These are phyloP conservation scores for Pegoplata infirma DNA, from an alignment of 2,888 invertebrate species.

Conservation along the genomic window DNA sequence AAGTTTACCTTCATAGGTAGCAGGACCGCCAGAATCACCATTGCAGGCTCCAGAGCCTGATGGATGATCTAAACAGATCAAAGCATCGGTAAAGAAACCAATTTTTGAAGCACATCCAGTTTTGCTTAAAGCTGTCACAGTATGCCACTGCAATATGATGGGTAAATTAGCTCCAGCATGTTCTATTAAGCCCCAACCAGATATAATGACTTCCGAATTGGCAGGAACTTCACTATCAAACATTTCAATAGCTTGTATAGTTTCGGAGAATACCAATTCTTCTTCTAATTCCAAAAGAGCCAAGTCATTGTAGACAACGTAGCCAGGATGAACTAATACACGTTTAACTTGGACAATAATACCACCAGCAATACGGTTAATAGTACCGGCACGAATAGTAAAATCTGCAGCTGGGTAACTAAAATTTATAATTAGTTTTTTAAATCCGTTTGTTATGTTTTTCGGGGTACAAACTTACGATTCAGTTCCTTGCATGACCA, in stretches of 20 bases:
- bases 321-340: slow-evolving; percentile 65
- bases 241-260: slow-evolving; percentile 63
- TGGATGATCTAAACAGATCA: slow-evolving; percentile 60
- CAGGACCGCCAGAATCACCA: slow-evolving; percentile 71
- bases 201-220: slow-evolving; percentile 64
- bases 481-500: slow-evolving; percentile 48
- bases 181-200: slow-evolving; percentile 68
- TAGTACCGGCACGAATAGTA: slow-evolving; percentile 70
- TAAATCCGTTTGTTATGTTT: no score
- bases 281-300: slow-evolving; percentile 66
- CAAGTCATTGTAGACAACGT: slow-evolving; percentile 64
- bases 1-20: slow-evolving; percentile 67
- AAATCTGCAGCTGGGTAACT: slow-evolving; percentile 64
- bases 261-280: slow-evolving; percentile 61
- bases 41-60: slow-evolving; percentile 65
- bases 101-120: slow-evolving; percentile 48
- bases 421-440: neutral
- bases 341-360: slow-evolving; percentile 66
- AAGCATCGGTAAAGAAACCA: slow-evolving; percentile 41
- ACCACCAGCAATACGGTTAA: slow-evolving; percentile 67
- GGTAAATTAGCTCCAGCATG: slow-evolving; percentile 55
- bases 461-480: slow-evolving; percentile 56
- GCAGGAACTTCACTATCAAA: slow-evolving; percentile 61
- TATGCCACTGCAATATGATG: slow-evolving; percentile 57
- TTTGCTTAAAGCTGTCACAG: slow-evolving; percentile 46